A percentile compares a stretch with the other conserved stretches of the same genome.
phyloP scores from a whole-genome alignment of 1,140 invertebrate species.

The Drosophila repletoides region DNA sequence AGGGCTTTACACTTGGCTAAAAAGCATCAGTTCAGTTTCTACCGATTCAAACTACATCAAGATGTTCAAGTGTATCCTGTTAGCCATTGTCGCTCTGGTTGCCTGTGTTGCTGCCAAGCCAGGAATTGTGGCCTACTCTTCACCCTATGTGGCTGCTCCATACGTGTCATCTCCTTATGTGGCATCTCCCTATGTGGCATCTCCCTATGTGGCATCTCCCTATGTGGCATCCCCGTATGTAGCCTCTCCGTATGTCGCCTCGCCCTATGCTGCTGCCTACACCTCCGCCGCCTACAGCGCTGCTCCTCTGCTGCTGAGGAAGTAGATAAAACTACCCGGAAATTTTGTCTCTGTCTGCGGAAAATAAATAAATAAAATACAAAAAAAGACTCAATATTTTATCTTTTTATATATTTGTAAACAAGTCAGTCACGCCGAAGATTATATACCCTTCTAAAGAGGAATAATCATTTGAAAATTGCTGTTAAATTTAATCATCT shows the following conservation, averaged over 20 bases:
- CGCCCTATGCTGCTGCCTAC: conserved; percentile 55
- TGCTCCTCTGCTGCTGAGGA: conserved; percentile 61
- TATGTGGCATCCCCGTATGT: conserved; percentile 61
- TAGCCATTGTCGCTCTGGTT: conserved; percentile 59
- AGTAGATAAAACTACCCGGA: conserved; percentile 43
- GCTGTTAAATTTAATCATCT: too few species aligned
- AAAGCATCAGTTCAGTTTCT: conserved; percentile 61
- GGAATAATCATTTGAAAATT: too few species aligned
- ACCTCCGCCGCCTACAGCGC: conserved; percentile 38
- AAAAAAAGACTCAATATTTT: conserved; percentile 12
- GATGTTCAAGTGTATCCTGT: conserved; percentile 71
- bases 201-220: conserved; percentile 51
- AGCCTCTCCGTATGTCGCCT: conserved; percentile 59
- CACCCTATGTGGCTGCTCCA: conserved; percentile 64
- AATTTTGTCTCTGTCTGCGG: not conserved
- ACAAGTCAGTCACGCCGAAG: too few species aligned
- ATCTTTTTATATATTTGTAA: too few species aligned
- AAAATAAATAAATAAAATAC: conserved; percentile 28
- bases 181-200: conserved; percentile 45
- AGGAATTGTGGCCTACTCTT: conserved; percentile 63
- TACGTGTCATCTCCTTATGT: conserved; percentile 55
- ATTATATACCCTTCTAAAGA: too few species aligned
- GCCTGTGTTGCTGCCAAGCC: conserved; percentile 67
- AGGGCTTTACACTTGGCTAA: not conserved
- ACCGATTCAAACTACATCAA: conserved; percentile 37